Evolutionary conservation across 1,140 invertebrate species (phyloP), one percentile per base, ranked within the genome.

Genomic region (Diorhabda sublineata): DNA sequence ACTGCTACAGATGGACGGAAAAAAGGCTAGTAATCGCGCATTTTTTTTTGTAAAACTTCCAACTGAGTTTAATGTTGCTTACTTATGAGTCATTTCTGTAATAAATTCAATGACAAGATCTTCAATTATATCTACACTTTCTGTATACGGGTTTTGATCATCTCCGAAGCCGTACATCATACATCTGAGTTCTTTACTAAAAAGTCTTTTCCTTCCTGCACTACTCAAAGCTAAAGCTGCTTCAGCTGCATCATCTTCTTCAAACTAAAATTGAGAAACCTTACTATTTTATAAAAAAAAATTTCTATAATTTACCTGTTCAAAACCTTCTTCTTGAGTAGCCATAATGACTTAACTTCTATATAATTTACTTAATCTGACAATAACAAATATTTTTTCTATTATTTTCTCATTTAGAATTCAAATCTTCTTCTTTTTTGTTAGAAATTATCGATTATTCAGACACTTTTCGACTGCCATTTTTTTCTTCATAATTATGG

Each of bases 81-180:
- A 94, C 92, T 83, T 86, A 63, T 92, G 90, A 4, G 91, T 92
- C 84, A 94, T 97, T 85, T 98, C 95, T 3, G 93, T 95, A 42
- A 99, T 97, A 82, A 96, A 99, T 84, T 99, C 96, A 72, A 99
- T 96, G 0, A 99, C 97, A 43, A 99, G 83, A 85, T 99, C 96
- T 85, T 99, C 98, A 8, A 99, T 84, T 57, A 98, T 86, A 80
- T 99, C 98, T 0, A 99, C 97, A 80, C 96, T 98, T 84, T 99
- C 97, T 42, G 97, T 98, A 77, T 98, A 99, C 0, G 98, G 97
- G 86, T 99, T 98, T 80, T 97, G 92, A 82, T 99, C 97, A 84
- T 99, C 98, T n/a, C 98, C 98, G 87, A 99, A 99, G 0, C 98
- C 98, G 83, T 97, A 99, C 95, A 99, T 98, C 97, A 99, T 99